These are phyloP conservation scores for Eurypyga helias DNA, from an alignment of 2,113 vertebrate genomes.

Conservation along the genomic window DNA sequence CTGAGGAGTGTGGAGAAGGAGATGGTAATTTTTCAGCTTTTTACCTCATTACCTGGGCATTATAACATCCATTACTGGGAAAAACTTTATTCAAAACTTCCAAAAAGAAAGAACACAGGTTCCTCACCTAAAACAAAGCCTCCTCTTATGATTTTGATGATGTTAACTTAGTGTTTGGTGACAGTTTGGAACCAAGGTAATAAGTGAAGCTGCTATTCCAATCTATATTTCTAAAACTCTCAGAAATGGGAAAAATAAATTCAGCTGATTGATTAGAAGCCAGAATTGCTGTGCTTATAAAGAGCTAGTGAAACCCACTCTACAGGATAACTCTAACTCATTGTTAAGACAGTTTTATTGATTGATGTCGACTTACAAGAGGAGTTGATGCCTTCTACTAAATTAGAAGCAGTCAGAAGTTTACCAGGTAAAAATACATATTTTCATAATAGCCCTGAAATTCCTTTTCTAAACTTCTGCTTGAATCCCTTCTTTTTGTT, in stretches of 20 bases:
- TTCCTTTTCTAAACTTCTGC: neutral
- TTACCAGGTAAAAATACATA: neutral
- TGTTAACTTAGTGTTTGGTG: neutral
- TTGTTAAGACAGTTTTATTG: neutral
- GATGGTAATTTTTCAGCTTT: neutral
- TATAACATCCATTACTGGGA: accelerated
- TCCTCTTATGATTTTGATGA: neutral
- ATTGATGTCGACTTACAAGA: neutral
- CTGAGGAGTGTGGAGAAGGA: neutral
- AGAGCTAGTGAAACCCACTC: neutral
- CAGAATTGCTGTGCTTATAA: neutral
- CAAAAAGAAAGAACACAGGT: neutral
- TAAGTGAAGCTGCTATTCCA: neutral
- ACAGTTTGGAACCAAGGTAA: neutral
- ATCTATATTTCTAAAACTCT: neutral
- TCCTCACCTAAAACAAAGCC: neutral
- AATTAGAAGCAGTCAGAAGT: neutral
- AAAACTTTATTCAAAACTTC: neutral
- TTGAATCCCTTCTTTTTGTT: neutral
- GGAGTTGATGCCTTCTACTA: neutral
- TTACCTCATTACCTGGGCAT: neutral
- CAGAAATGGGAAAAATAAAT: neutral
- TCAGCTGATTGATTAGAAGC: neutral
- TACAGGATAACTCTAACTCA: neutral
- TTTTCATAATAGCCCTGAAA: neutral